Base-by-base conservation (phyloP, 2,888 invertebrate species). In the Pachymerium ferrugineum region DNA sequence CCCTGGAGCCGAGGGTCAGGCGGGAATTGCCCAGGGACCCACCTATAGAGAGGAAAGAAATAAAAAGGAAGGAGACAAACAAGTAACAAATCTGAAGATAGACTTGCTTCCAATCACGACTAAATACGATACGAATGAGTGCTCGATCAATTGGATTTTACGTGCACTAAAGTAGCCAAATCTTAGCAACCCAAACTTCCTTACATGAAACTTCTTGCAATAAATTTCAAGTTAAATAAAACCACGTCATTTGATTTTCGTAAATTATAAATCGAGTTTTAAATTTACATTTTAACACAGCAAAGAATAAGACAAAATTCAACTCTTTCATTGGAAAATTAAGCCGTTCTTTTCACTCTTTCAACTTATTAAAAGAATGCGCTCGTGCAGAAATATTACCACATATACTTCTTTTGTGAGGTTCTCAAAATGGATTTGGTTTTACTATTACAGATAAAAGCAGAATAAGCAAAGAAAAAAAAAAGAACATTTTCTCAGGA, bases 21-120 rank as follows among this genome's bases (percentile, higher is more conserved):
- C 73, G 68, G 31, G 75, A 73, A 71, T 73, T 75, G 28, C 71
- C 75, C 73, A 75, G 71, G 71, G 75, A 73, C 31, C 75, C 75
- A 71, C 73, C 73, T 73, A 68, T 22, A 28, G n/a, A 33, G 35
- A 54, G n/a, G 30, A 47, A 72, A 19, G 12, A 54, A 54, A 19
- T 33, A 19, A 14, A 8, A 31, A 71, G 28, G 28, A 71, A 71
- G 14, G 42, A 69, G 28, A n/a, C 25, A 62, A 62, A 28, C 62
- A 28, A 62, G n/a, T 62, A 22, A 38, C 16, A 14, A 12, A 38
- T 38, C 62, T n/a, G n/a, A n/a, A n/a, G n/a, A n/a, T n/a, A 28
- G 28, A 28, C 4, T 1, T 25, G 10, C 3, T 62, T 62, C 12
- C 28, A 3, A 62, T 25, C 62, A 28, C 38, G 19, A 22, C 28